Conservation (phyloP, 2,797 vertebrate genomes). For the Pteropus rufus region DNA sequence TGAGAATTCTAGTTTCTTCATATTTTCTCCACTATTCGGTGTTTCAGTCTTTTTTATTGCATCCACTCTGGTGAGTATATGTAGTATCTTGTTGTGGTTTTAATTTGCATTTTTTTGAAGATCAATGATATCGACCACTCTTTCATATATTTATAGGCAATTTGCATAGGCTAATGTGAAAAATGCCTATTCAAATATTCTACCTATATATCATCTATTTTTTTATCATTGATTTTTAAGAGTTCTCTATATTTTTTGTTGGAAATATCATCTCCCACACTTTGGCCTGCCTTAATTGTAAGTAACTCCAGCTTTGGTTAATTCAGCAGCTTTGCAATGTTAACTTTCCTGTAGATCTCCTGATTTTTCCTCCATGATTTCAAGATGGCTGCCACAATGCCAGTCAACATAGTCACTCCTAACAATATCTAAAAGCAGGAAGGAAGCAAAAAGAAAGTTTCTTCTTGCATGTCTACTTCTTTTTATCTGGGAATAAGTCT, state of each 20-base stretch:
- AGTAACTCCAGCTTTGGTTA: neutral
- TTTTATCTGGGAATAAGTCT: neutral
- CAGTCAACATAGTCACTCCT: neutral
- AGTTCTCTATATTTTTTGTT: neutral
- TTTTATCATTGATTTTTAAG: neutral
- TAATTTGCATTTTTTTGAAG: neutral
- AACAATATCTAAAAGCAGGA: neutral
- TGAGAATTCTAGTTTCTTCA: neutral
- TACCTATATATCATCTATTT: neutral
- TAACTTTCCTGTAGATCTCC: neutral
- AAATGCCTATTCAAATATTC: neutral
- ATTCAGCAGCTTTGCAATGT: neutral
- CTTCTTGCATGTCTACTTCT: neutral
- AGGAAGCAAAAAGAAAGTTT: neutral
- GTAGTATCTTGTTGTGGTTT: neutral
- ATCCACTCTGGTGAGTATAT: neutral
- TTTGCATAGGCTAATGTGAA: neutral
- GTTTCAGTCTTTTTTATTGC: neutral
- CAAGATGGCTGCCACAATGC: neutral
- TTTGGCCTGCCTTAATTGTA: neutral
- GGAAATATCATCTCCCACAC: neutral
- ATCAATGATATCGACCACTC: neutral
- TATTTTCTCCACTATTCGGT: neutral
- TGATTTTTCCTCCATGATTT: neutral
- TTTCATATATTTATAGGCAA: neutral